Evolutionary conservation across 2,888 invertebrate genomes (phyloP).

Genomic region (Nemurella pictetii): DNA sequence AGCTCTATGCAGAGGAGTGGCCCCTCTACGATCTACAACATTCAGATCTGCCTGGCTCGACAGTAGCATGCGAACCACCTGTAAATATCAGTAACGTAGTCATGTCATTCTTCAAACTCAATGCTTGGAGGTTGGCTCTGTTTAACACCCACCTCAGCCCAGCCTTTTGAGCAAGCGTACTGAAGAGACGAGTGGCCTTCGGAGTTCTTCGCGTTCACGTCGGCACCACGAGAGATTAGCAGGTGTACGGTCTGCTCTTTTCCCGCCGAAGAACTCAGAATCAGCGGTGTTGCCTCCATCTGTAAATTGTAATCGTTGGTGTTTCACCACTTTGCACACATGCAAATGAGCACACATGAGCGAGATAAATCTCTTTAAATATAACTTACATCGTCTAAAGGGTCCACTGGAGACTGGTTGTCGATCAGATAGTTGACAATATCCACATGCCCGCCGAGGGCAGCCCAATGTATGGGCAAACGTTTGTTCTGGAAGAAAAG

Average conservation of each 20-base stretch:
- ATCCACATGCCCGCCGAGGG: slow-evolving; percentile 74
- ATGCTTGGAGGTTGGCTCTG: not conserved
- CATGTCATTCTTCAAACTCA: too few species aligned
- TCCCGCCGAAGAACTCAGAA: slow-evolving; percentile 80
- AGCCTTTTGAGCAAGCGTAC: slow-evolving; percentile 85
- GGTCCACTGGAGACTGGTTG: slow-evolving; percentile 67
- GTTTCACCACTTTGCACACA: not conserved
- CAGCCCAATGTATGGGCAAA: slow-evolving; percentile 78
- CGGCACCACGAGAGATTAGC: slow-evolving; percentile 68
- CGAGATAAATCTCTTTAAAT: not conserved
- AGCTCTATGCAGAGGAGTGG: slow-evolving; percentile 78
- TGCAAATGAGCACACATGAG: not conserved
- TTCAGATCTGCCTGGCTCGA: slow-evolving; percentile 70
- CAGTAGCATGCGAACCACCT: slow-evolving; percentile 71
- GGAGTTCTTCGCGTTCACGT: slow-evolving; percentile 71
- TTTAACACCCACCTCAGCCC: slow-evolving; percentile 67
- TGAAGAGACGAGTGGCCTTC: slow-evolving; percentile 81
- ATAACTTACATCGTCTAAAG: slow-evolving; percentile 67
- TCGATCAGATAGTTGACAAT: slow-evolving; percentile 71
- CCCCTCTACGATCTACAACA: slow-evolving; percentile 66
- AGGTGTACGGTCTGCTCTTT: slow-evolving; percentile 66
- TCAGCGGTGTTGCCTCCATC: slow-evolving; percentile 74
- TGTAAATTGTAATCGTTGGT: slow-evolving; percentile 44
- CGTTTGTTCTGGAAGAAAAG: slow-evolving; percentile 64
- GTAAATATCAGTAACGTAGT: slow-evolving; percentile 45